Base-by-base conservation (phyloP, 2,797 vertebrate species). In the Sebastes diploproa region DNA sequence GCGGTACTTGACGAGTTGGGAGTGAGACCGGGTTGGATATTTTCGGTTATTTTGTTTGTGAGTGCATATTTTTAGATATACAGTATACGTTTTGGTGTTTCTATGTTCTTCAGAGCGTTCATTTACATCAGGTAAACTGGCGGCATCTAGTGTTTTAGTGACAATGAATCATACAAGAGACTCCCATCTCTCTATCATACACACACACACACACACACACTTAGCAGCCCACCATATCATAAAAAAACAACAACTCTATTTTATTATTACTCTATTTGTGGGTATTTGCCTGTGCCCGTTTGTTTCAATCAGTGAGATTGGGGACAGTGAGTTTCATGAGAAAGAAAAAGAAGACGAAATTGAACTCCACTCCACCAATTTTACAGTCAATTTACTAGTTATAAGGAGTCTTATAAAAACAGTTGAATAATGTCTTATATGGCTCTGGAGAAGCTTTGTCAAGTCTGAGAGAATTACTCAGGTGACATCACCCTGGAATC, bases 81-180 rank as follows among this genome's bases (percentile, higher is more conserved):
- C 38, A 42, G 38, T 42, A 42, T 42, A 42, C 6, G 38, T 42
- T 42, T 42, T 14, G 11, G 38, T 42, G 38, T 42, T 42, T 42
- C 38, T 42, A 18, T 36, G 27, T 55, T 82, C 62, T 52, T 50
- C 14, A 56, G 58, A 52, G 22, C 2, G 38, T 61, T 85, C 42
- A 88, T 87, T 84, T 82, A 78, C 68, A 83, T 82, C 34, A 36
- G 16, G 73, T 75, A 81, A 85, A 85, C 81, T 86, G 69, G 50
- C 61, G 73, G 58, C 59, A 77, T 85, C 23, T 79, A 61, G 56
- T 77, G 54, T 84, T 85, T 73, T 30, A 36, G n/a, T 30, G 22
- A 27, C 18, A 25, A 20, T 13, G 2, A 59, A 59, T 42, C 68
- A 42, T 38, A n/a, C 10, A 55, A 3, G 30, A 59, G 23, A 59